Base-by-base conservation (phyloP, 2,888 invertebrate species). In the Cremastinae sp. region DNA sequence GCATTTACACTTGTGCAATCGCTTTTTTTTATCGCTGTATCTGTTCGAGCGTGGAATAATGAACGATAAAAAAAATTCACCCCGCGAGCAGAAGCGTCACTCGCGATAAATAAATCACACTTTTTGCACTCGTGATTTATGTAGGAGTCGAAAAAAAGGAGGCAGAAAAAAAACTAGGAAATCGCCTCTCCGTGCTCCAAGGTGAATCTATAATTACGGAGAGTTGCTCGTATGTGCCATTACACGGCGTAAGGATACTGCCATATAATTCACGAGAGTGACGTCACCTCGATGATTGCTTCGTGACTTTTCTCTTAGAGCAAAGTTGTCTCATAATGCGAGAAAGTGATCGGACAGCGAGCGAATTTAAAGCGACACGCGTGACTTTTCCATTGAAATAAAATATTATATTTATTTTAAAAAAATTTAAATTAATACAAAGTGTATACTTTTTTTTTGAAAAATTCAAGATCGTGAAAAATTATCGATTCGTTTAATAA, bases 201-300 rank as follows among this genome's bases (percentile, higher is more conserved):
- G 59, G 69, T 20, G 14, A 58, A 22, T 43, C n/a, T 20, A 14
- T 36, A 49, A 69, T 69, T 59, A 41, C n/a, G 2, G 16, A 34
- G 12, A 28, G 47, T n/a, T n/a, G n/a, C 16, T 41, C n/a, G n/a
- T 47, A 14, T 45, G 43, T 51, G 41, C 28, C 41, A 28, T 54
- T 5, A 0, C 2, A 7, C 16, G 41, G 18, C 22, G 38, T 10
- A 14, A 20, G 3, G 20, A 51, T 2, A 8, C 14, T 2, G 28
- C 53, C 9, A 18, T n/a, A 12, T 49, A 49, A 49, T 62, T 38
- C 34, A n/a, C n/a, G 0, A 18, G 8, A 18, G 36, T 36, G 41
- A 62, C 49, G 62, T 38, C 28, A 49, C 49, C 20, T 18, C 1
- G 14, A n/a, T 36, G 34, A 16, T 12, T 22, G 22, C 45, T 28